These are phyloP conservation scores for Halichoerus grypus DNA, from an alignment of 2,113 vertebrate genomes.

Conservation along the genomic window DNA sequence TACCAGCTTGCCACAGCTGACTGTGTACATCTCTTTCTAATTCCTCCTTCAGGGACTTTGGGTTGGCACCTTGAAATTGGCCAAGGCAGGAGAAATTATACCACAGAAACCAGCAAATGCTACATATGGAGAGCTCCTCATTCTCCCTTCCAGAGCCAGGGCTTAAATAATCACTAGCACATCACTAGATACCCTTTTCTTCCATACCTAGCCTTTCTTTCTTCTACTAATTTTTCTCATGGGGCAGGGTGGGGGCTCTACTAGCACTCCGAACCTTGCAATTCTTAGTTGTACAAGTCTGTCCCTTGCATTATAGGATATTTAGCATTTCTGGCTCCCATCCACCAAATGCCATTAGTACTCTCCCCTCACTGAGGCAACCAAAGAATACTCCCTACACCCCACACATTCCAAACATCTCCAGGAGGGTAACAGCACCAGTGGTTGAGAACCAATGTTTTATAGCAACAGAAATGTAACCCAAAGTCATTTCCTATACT, in stretches of 20 bases:
- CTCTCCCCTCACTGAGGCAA: not conserved
- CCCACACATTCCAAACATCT: not conserved
- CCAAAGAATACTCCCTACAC: not conserved
- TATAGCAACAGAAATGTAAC: not conserved
- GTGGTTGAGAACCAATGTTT: not conserved
- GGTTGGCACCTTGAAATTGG: not conserved
- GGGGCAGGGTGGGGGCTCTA: not conserved
- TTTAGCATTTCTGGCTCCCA: not conserved
- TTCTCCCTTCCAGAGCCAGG: not conserved
- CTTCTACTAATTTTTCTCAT: not conserved
- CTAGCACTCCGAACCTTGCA: not conserved
- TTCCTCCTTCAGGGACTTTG: not conserved
- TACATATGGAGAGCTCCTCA: not conserved
- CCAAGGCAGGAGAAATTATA: not conserved
- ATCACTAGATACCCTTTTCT: not conserved
- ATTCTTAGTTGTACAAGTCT: not conserved
- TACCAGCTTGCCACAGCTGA: not conserved
- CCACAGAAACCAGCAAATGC: constrained; percentile 15
- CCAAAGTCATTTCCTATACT: not conserved
- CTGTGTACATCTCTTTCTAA: not conserved
- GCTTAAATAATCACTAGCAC: not conserved
- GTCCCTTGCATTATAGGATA: not conserved
- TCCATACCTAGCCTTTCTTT: not conserved
- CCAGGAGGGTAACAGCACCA: not conserved
- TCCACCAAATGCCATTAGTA: not conserved